These are phyloP conservation scores for Enteromius fasciolatus DNA, from an alignment of 2,797 vertebrate species.

Conservation along the genomic window DNA sequence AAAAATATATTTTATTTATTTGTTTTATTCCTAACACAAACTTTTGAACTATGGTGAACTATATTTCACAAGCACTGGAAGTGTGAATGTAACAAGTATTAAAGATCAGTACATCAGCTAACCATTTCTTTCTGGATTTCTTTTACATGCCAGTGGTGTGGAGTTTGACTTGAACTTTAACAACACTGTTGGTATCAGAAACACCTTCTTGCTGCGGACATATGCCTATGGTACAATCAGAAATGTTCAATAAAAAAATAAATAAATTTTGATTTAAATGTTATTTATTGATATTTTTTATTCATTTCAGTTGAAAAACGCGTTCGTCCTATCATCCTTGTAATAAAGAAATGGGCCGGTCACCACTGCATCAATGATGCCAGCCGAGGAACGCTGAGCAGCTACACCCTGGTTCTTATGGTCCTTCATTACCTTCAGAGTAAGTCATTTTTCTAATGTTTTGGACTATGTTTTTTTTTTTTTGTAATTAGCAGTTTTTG, in stretches of 20 bases:
- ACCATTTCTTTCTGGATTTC: neutral
- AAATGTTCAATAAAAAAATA: neutral
- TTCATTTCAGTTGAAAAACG: conserved; percentile 87
- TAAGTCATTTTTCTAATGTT: conserved; percentile 74
- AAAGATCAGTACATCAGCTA: neutral
- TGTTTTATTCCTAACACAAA: neutral
- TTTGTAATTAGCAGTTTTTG: neutral
- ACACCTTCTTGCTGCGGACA: conserved; percentile 94
- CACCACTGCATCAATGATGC: conserved; percentile 92
- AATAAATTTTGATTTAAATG: neutral
- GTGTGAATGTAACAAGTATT: neutral
- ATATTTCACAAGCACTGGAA: neutral
- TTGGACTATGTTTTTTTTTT: neutral
- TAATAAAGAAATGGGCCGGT: conserved; percentile 93
- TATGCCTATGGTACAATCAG: conserved; percentile 88
- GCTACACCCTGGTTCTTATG: conserved; percentile 96
- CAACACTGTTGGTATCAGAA: conserved; percentile 96
- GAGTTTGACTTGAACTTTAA: conserved; percentile 99
- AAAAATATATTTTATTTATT: too few relatives aligned
- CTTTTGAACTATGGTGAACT: neutral
- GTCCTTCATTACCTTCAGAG: conserved; percentile 98
- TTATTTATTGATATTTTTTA: neutral
- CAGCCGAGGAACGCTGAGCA: conserved; percentile 95
- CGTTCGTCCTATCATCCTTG: conserved; percentile 90
- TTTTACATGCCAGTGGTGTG: conserved; percentile 78